Evolutionary conservation across 2,797 vertebrate species (phyloP).

Genomic region (Pogoniulus pusillus): DNA sequence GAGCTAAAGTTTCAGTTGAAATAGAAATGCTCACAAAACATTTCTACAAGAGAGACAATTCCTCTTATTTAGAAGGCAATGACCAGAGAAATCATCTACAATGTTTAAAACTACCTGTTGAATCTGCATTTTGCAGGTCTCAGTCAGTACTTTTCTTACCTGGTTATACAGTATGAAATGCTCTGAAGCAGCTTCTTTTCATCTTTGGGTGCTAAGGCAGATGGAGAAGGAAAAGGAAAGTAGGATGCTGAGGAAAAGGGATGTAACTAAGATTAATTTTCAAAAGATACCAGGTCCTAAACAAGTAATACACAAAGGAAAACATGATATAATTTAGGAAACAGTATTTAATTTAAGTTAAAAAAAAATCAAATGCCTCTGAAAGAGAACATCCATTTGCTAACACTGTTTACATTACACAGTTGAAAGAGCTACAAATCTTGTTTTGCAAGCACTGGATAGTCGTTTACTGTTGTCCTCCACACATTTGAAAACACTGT

Average conservation of each 20-base stretch:
- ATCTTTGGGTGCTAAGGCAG: not conserved
- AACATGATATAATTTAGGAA: not conserved
- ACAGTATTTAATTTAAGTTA: slow-evolving; percentile 21
- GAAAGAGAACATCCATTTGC: not conserved
- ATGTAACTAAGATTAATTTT: not conserved
- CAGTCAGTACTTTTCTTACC: not conserved
- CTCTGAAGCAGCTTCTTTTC: not conserved
- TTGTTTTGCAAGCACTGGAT: not conserved
- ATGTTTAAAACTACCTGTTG: not conserved
- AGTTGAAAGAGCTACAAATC: not conserved
- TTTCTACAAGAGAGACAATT: not conserved
- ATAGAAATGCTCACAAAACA: not conserved
- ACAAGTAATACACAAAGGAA: not conserved
- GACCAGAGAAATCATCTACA: not conserved
- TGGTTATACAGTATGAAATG: not conserved
- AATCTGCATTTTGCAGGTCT: not conserved
- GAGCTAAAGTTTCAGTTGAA: not conserved
- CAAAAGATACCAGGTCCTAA: not conserved
- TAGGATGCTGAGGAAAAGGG: not conserved
- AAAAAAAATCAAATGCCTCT: not conserved
- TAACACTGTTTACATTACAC: not conserved
- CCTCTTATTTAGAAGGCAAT: not conserved
- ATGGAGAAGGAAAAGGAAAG: not conserved
- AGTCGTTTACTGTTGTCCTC: not conserved
- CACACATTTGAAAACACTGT: not conserved